phyloP scores from a whole-genome alignment of 2,888 invertebrate genomes.

The Tenthredo distinguenda region DNA sequence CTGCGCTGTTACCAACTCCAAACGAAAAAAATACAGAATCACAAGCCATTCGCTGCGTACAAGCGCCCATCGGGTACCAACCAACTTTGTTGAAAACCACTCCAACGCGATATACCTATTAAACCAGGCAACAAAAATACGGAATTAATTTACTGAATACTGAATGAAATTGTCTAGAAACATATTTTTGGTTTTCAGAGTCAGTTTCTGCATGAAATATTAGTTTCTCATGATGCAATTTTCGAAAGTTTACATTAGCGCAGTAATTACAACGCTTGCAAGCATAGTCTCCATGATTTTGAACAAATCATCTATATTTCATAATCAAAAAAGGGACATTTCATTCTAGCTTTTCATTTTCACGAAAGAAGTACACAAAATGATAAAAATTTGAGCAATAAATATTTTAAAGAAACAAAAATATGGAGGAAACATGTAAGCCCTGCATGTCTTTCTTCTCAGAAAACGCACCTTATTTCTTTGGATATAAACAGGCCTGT shows the following conservation, averaged over 20 bases:
- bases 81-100: constrained; percentile 91
- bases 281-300: background rate
- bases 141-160: background rate
- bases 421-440: constrained; percentile 39
- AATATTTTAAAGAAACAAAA: background rate
- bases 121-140: constrained; percentile 19
- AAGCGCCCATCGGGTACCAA: constrained; percentile 90
- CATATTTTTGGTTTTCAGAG: background rate
- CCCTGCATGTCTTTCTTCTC: background rate
- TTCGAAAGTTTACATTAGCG: background rate
- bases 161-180: background rate
- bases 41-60: constrained; percentile 84
- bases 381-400: background rate
- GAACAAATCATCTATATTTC: background rate
- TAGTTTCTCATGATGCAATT: background rate
- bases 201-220: background rate
- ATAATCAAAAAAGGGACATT: background rate
- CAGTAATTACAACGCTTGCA: background rate
- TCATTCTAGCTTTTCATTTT: background rate
- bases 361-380: background rate
- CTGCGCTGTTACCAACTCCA: constrained; percentile 85
- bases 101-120: constrained; percentile 88
- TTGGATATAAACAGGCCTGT: constrained; percentile 89
- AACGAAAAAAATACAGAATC: constrained; percentile 89
- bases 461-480: constrained; percentile 82